Evolutionary conservation across 2,888 invertebrate species (phyloP), one percentile per base, ranked within the genome.

Genomic region (Cryptus armator): DNA sequence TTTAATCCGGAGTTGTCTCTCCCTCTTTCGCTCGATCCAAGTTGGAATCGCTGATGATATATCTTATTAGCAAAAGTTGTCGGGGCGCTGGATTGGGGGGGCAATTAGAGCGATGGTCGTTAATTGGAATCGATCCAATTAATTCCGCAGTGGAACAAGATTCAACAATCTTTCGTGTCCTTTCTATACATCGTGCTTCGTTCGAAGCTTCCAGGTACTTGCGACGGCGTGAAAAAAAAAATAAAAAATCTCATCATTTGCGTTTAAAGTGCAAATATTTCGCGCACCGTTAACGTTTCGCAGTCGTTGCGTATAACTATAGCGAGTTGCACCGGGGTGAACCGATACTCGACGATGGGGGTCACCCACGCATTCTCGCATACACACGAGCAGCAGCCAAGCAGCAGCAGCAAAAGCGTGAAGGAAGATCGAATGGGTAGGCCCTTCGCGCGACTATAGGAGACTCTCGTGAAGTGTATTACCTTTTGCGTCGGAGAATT

Each of bases 291-390:
- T 43, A 16, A 24, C 19, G 19, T 51, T 76, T 19, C 51, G 43
- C 16, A 16, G 24, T 19, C 19, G 37, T 7, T 10, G 29, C 7
- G 64, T 24, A 24, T 14, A 3, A 43, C 16, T 37, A 64, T 48
- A 48, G 24, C 24, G 14, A 37, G 44, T 16, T 10, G 19, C 67
- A 75, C 32, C 46, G 48, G 75, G 66, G 75, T 59, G 59, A 82
- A 44, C 67, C 79, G 82, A 85, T 71, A 76, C 77, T 44, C 53
- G 79, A 77, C 64, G 44, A 48, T 75, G 43, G 85, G 82, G 85
- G 85, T 82, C 85, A 75, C 85, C 85, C 82, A 85, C 85, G 85
- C 79, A 82, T 75, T 71, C 67, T 71, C 62, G 44, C 19, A 44
- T 56, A 56, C 70, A 32, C 32, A 29, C 29, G 16, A 14, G 37